Percentiles rank a stretch among this genome's conserved stretches.
Conservation (phyloP, 2,888 invertebrate species). For the Mesopsocus fuscifrons region DNA sequence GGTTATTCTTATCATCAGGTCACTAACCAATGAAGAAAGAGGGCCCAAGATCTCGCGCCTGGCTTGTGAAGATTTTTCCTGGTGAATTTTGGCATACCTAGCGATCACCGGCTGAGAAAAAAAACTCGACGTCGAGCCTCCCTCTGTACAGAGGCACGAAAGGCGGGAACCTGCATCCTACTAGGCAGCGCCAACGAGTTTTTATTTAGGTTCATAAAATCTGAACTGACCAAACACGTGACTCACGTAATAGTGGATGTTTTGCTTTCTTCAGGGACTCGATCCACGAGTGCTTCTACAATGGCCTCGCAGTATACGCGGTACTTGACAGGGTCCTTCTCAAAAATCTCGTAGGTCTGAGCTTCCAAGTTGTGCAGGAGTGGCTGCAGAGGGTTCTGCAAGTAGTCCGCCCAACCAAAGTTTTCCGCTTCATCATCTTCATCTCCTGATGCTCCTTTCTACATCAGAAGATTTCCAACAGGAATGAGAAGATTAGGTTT, state of each 20-base stretch:
- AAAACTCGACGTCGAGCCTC: background rate
- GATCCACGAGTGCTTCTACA: conserved; percentile 47
- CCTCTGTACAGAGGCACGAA: too few relatives aligned
- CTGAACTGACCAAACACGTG: too few relatives aligned
- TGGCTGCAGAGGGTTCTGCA: conserved; percentile 85
- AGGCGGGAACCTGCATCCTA: too few relatives aligned
- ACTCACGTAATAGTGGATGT: too few relatives aligned
- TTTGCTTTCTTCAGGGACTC: conserved; percentile 26
- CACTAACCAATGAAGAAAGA: background rate
- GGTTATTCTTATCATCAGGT: conserved; percentile 1
- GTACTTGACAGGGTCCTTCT: conserved; percentile 94
- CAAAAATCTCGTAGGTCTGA: conserved; percentile 93
- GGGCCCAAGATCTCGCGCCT: too few relatives aligned
- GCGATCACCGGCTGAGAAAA: background rate
- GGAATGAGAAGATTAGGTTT: too few relatives aligned
- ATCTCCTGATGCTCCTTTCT: background rate
- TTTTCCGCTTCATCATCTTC: background rate
- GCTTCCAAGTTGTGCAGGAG: conserved; percentile 89
- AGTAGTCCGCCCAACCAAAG: conserved; percentile 74
- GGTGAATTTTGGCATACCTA: too few relatives aligned
- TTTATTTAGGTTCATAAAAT: background rate
- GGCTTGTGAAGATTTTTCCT: background rate
- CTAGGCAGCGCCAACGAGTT: too few relatives aligned
- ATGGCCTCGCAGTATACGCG: conserved; percentile 73
- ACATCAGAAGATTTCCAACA: background rate